Evolutionary conservation across 2,888 invertebrate species (phyloP).

Genomic region (Troilus luridus): DNA sequence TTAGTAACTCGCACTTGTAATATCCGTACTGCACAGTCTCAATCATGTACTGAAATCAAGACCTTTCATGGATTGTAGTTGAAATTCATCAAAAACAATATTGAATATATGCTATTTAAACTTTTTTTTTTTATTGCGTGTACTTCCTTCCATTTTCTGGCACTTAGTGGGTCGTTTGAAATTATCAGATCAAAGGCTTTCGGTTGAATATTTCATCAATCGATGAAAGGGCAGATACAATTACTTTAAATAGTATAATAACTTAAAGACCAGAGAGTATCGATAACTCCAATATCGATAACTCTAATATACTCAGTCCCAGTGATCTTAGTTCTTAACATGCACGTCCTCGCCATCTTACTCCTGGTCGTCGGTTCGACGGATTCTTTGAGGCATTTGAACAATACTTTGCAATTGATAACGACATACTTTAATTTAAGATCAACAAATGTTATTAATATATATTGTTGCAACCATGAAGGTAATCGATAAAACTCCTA

Average conservation of each 20-base stretch:
- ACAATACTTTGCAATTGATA: slow-evolving; percentile 2
- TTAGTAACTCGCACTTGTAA: no score
- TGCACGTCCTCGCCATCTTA: not conserved
- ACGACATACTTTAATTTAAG: slow-evolving; percentile 15
- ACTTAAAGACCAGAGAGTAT: not conserved
- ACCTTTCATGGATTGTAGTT: no score
- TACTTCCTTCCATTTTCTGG: no score
- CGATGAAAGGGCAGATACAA: not conserved
- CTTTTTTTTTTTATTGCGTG: no score
- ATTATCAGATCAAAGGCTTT: slow-evolving; percentile 7
- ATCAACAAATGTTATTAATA: not conserved
- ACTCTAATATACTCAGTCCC: not conserved
- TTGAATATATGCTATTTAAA: no score
- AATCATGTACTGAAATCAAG: no score
- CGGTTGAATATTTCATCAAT: slow-evolving; percentile 1
- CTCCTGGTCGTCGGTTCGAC: not conserved
- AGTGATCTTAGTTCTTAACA: not conserved
- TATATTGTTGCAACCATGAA: not conserved
- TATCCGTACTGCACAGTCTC: no score
- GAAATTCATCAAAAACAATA: no score
- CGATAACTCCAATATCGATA: not conserved
- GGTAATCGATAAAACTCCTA: not conserved
- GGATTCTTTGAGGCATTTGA: not conserved
- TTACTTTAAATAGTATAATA: not conserved
- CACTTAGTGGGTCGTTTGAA: not conserved